Conservation (phyloP, 2,113 vertebrate genomes). For the Cyanistes caeruleus region DNA sequence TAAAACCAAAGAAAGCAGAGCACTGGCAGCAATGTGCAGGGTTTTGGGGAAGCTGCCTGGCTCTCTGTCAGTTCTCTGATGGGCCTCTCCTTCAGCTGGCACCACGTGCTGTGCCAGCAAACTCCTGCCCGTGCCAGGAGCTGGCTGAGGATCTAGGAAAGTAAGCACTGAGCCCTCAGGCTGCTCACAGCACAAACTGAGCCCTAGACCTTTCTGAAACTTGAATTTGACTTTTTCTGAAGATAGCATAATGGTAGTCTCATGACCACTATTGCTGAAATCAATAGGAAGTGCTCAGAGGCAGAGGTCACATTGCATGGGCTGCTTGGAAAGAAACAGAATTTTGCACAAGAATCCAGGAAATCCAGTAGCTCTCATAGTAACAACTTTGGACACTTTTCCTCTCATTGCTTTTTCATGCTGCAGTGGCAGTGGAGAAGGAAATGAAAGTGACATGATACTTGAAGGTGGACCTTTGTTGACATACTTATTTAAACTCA, state of each 20-base stretch:
- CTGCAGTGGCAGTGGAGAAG: not conserved
- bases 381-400: not conserved
- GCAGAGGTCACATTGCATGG: not conserved
- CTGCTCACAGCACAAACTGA: not conserved
- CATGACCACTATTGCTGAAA: not conserved
- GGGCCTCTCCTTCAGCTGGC: not conserved
- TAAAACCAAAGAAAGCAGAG: not conserved
- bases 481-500: not conserved
- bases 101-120: not conserved
- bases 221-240: not conserved
- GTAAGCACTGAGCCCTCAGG: not conserved
- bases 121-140: not conserved
- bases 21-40: not conserved
- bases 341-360: not conserved
- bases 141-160: not conserved
- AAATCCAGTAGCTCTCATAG: not conserved
- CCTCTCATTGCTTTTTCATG: not conserved
- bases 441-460: not conserved
- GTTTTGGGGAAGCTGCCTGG: not conserved
- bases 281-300: not conserved
- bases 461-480: not conserved
- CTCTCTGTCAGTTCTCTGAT: not conserved
- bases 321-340: not conserved
- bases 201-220: not conserved
- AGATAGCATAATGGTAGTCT: not conserved